Percentiles rank a stretch among this genome's conserved stretches.
These are phyloP conservation scores for Heliornis fulica DNA, from an alignment of 2,113 vertebrate genomes.

Conservation along the genomic window DNA sequence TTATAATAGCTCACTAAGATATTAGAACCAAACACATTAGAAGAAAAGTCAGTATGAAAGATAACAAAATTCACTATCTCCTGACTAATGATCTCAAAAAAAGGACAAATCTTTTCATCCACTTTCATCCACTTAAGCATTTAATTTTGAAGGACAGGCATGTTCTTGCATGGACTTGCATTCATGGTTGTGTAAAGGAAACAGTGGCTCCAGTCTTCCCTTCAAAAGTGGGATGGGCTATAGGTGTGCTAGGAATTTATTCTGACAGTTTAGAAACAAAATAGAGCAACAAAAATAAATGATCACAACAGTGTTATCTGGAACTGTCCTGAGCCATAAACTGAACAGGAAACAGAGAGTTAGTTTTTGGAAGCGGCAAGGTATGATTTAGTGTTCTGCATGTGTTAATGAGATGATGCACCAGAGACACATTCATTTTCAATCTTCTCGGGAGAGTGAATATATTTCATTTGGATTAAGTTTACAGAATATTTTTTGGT, in stretches of 20 bases:
- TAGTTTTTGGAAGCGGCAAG: neutral
- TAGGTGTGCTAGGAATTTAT: neutral
- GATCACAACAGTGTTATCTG: neutral
- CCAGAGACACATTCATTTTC: neutral
- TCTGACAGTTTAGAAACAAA: neutral
- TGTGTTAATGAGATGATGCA: neutral
- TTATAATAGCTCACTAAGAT: neutral
- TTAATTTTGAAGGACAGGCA: neutral
- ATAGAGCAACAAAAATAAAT: neutral
- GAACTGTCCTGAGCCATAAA: neutral
- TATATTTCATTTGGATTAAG: neutral
- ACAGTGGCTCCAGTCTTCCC: neutral
- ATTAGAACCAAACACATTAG: neutral
- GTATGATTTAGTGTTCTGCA: neutral
- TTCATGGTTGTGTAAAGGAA: neutral
- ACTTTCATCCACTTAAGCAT: neutral
- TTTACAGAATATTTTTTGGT: neutral
- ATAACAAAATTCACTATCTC: neutral
- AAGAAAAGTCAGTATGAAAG: neutral
- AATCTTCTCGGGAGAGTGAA: neutral
- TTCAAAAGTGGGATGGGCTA: neutral
- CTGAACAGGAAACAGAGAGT: neutral
- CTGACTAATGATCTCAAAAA: neutral
- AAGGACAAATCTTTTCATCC: neutral
- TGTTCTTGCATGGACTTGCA: neutral